A percentile compares a stretch with the other conserved stretches of the same genome.
Evolutionary conservation across 2,113 vertebrate species (phyloP).

Genomic region (Pseudorectes ferrugineus): DNA sequence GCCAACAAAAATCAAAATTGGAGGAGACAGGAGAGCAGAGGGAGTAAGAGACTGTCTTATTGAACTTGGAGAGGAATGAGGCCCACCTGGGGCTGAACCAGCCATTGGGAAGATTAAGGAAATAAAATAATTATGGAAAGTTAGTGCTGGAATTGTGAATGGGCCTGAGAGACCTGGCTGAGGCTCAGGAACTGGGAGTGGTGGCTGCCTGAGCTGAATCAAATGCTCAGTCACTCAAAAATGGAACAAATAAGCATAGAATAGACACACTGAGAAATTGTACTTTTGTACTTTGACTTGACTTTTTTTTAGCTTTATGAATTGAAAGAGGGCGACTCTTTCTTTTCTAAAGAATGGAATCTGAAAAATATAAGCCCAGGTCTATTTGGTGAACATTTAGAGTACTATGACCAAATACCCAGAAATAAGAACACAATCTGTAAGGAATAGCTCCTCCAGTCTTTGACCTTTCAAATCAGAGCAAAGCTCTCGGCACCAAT

Average conservation of each 20-base stretch:
- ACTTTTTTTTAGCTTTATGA: constrained; percentile 1
- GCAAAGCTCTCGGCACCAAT: not conserved
- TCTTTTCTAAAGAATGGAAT: not conserved
- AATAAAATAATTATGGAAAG: constrained; percentile 75
- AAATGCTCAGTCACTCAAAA: constrained; percentile 54
- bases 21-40: constrained; percentile 56
- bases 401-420: not conserved
- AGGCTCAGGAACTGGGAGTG: constrained; percentile 60
- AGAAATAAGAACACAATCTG: not conserved
- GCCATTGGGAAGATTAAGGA: constrained; percentile 71
- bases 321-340: not conserved
- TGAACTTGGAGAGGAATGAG: constrained; percentile 64
- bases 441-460: not conserved
- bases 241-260: constrained; percentile 38
- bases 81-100: constrained; percentile 63
- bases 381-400: not conserved
- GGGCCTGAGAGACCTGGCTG: constrained; percentile 64
- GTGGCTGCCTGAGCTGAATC: constrained; percentile 59
- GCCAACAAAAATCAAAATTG: constrained; percentile 63
- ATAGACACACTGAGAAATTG: not conserved
- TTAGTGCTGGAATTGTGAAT: constrained; percentile 70
- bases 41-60: constrained; percentile 62
- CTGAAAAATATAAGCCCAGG: not conserved
- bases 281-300: constrained; percentile 1
- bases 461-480: not conserved